phyloP scores from a whole-genome alignment of 1,140 invertebrate genomes.

The Lordiphosa collinella region DNA sequence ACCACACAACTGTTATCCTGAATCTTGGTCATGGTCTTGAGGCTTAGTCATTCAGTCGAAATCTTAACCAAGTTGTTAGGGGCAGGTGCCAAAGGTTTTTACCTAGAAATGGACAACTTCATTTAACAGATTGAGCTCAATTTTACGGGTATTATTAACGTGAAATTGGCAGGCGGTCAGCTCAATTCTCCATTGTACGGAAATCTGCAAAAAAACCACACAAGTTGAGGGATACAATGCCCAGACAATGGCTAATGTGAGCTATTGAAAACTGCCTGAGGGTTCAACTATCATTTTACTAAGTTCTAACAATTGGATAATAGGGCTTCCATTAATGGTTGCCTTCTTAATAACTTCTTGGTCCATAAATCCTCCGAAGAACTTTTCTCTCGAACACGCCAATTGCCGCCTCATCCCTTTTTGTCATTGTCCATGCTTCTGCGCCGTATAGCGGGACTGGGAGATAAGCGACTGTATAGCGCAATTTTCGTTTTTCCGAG shows the following conservation, averaged over 20 bases:
- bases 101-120: constrained; percentile 37
- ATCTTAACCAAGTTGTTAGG: constrained; percentile 7
- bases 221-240: constrained; percentile 29
- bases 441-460: no score
- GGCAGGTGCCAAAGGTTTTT: constrained; percentile 36
- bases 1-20: constrained; percentile 33
- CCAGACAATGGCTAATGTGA: constrained; percentile 36
- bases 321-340: neutral
- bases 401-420: no score
- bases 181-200: constrained; percentile 35
- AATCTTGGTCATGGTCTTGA: constrained; percentile 16
- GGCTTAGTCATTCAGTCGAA: constrained; percentile 19
- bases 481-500: no score
- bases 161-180: constrained; percentile 43
- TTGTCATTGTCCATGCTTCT: no score
- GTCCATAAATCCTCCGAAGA: no score
- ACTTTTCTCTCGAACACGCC: no score
- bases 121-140: constrained; percentile 50
- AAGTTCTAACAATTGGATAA: constrained; percentile 25
- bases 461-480: no score
- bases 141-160: constrained; percentile 65
- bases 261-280: constrained; percentile 18
- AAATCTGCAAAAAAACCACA: constrained; percentile 25
- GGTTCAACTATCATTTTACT: no score
- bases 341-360: constrained; percentile 14